These are phyloP conservation scores for Branchipolynoe longqiensis DNA, from an alignment of 2,888 invertebrate genomes.

Conservation along the genomic window DNA sequence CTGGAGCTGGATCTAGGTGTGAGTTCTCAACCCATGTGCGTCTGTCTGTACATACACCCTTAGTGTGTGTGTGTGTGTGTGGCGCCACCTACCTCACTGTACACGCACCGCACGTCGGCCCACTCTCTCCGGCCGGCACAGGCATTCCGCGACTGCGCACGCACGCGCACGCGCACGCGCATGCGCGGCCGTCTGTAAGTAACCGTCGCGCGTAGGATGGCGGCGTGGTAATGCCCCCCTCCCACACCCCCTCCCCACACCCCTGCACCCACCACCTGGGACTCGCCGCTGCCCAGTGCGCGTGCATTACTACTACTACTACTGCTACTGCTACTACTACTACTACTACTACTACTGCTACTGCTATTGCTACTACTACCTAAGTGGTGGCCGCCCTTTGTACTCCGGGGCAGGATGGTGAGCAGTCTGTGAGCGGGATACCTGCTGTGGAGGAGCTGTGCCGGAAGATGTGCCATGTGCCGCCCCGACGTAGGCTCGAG, in stretches of 20 bases:
- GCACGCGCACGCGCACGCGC: no score
- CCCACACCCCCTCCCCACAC: no score
- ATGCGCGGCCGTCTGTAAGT: no score
- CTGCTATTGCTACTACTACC: not conserved
- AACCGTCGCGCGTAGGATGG: no score
- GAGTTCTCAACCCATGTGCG: no score
- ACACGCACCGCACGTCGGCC: not conserved
- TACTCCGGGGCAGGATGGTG: not conserved
- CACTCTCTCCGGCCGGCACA: not conserved
- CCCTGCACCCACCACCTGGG: not conserved
- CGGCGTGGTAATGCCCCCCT: no score
- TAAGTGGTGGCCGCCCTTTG: not conserved
- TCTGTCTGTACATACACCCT: no score
- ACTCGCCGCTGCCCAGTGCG: not conserved
- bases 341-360: not conserved
- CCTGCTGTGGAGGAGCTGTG: conserved; percentile 12
- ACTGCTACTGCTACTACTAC: not conserved
- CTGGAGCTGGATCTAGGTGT: not conserved
- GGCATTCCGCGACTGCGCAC: no score
- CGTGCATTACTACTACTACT: not conserved
- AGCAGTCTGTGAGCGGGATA: no score
- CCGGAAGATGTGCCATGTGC: conserved; percentile 39
- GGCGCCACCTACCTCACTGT: not conserved
- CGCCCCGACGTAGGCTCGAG: conserved; percentile 37
- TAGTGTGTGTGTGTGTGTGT: no score